Conservation (phyloP, 2,888 invertebrate species). For the Carabus problematicus region DNA sequence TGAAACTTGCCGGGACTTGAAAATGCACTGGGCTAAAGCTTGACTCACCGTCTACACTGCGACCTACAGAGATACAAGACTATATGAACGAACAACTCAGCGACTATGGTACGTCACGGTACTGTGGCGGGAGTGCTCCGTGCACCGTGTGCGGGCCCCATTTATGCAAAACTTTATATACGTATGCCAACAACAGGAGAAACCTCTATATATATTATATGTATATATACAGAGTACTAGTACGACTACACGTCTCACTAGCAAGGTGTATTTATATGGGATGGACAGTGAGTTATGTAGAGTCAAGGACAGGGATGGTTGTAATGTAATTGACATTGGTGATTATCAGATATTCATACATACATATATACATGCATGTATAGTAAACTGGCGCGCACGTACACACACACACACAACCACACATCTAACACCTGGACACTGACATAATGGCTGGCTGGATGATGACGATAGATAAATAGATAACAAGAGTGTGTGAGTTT, state of each 20-base stretch:
- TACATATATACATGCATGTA: too few species aligned
- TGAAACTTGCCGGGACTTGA: slow-evolving; percentile 42
- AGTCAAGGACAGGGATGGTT: slow-evolving; percentile 3
- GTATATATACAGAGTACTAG: too few species aligned
- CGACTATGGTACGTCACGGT: slow-evolving; percentile 43
- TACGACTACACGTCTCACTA: too few species aligned
- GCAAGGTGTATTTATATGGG: slow-evolving; percentile 23
- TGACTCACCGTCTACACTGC: slow-evolving; percentile 44
- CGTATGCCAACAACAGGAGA: too few species aligned
- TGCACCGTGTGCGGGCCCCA: slow-evolving; percentile 13
- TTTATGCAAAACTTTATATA: not conserved
- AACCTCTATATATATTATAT: too few species aligned
- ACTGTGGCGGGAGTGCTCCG: slow-evolving; percentile 37
- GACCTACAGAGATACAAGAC: slow-evolving; percentile 43
- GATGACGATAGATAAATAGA: too few species aligned
- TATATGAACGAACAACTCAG: slow-evolving; percentile 40
- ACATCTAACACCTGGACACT: too few species aligned
- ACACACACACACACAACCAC: too few species aligned
- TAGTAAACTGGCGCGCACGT: too few species aligned
- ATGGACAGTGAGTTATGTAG: slow-evolving; percentile 16
- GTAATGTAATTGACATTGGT: slow-evolving; percentile 3
- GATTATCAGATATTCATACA: too few species aligned
- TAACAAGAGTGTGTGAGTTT: too few species aligned
- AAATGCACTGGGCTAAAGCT: slow-evolving; percentile 43
- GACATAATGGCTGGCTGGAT: too few species aligned